Evolutionary conservation across 1,140 invertebrate species (phyloP), one percentile per base, ranked within the genome.

Genomic region (Drosophila novamexicana): DNA sequence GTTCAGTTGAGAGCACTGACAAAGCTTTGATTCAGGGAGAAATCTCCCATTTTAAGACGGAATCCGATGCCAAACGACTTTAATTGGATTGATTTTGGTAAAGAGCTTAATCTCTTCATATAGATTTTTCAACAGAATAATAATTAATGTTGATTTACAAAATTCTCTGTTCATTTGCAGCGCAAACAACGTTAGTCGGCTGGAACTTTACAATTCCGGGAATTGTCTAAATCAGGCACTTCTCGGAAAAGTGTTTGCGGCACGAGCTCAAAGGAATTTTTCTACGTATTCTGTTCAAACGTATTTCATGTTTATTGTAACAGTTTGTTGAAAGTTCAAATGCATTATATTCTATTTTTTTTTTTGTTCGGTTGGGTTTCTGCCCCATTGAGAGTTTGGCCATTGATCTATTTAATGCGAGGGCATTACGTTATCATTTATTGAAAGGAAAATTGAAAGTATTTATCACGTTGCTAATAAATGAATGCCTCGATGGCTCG

Each of bases 391-490:
- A 78, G 68, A 70, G 76, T 61, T 65, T 74, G 37, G 53, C 54
- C 81, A 84, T 85, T 85, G 81, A 85, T 85, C 78, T 86, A 85
- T 77, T 85, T 84, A 84, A 85, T 84, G 81, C 74, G 36, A 45
- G 77, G 69, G 81, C 81, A 84, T 84, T 85, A 85, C 81, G 81
- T 75, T 85, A 85, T 85, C 81, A 85, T 85, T 85, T 86, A 86
- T 86, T 81, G 82, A 85, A 74, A 74, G 77, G 77, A 88, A 88
- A 88, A 88, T 88, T 88, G 84, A 88, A 88, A 88, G 84, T 89
- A 88, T 88, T 88, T 88, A 88, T 88, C 84, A 88, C 82, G 70
- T 71, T 89, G 84, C 84, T 88, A 88, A 88, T 88, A 88, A 88
- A 88, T 88, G 84, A 79, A 88, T 88, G 73, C 73, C 65, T 69